Evolutionary conservation across 2,113 vertebrate species (phyloP), one percentile per base, ranked within the genome.

Genomic region (Helogale parvula): DNA sequence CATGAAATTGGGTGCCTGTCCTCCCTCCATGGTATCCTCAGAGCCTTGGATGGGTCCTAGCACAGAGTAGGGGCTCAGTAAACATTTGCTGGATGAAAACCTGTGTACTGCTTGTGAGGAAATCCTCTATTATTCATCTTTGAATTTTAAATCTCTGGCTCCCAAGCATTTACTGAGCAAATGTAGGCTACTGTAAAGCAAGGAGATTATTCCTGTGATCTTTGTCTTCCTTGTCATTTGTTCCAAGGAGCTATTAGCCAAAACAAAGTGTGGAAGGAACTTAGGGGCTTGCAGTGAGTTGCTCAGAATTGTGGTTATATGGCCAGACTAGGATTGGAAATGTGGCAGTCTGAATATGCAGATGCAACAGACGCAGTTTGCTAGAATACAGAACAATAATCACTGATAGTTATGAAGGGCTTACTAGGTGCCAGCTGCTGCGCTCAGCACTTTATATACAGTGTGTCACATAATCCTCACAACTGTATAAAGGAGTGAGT

Each of bases 61-160:
- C 12, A 63, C 57, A 80, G 47, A 85, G 29, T 45, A 38, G 50
- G 50, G n/a, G 52, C 50, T 89, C 85, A 77, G 1, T 57, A 84
- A 81, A 92, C 29, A 65, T 23, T 83, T 86, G 31, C 27, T 83
- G 19, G 29, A 66, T 47, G 21, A 77, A 81, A 72, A 77, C 8
- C 57, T 33, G 7, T 57, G 25, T n/a, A 17, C 57, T 80, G n/a
- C 27, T 74, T 94, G 6, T 29, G 9, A 3, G 21, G 33, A 47
- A 88, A 57, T 0, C 29, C 19, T 84, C 0, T 45, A 4, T 88
- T 89, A 69, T n/a, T 97, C 19, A 31, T 57, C 57, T 95, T 77
- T 68, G 54, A 74, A 60, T 68, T 96, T 96, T 89, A 57, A 50
- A 68, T 92, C 96, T 87, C 23, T 80, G 38, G 5, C 57, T 95